Base-by-base conservation (phyloP, 1,140 invertebrate genomes). In the Holotrichia oblita region DNA sequence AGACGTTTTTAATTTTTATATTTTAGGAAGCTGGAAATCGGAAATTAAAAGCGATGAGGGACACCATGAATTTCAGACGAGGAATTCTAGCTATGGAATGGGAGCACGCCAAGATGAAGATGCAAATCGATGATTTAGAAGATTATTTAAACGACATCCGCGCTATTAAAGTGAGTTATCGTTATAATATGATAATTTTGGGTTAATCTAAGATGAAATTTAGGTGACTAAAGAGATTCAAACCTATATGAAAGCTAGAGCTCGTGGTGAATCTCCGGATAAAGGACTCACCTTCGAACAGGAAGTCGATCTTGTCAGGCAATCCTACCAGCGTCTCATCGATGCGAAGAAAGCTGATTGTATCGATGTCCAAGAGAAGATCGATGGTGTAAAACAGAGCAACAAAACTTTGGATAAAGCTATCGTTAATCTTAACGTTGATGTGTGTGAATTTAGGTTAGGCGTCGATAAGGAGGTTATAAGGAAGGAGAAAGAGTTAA, bases 181-280 rank as follows among this genome's bases (percentile, higher is more conserved):
- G n/a, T n/a, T n/a, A n/a, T n/a, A n/a, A n/a, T n/a, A n/a, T n/a
- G n/a, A n/a, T n/a, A n/a, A n/a, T n/a, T n/a, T n/a, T n/a, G n/a
- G n/a, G n/a, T n/a, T n/a, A n/a, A n/a, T n/a, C n/a, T n/a, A n/a
- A n/a, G n/a, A n/a, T n/a, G n/a, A n/a, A n/a, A n/a, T n/a, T n/a
- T 42, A 91, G 90, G 87, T 40, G 6, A 91, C 92, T 0, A 91
- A 90, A 85, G 89, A 91, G 61, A 89, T 93, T 64, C 90, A 90
- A 77, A 79, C 78, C 2, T 91, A 89, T 77, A 78, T 92, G 55
- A 89, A 88, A 79, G 87, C 85, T 24, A 88, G 87, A 74, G 86
- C 86, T 34, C 82, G 83, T 24, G 88, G 89, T 2, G 82, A 86
- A 78, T 87, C 85, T 0, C 87, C 88, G 9, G 88, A 90, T 69